A percentile compares a stretch with the other conserved stretches of the same genome.
These are phyloP conservation scores for Macropis europaea DNA, from an alignment of 2,888 invertebrate species.

Conservation along the genomic window DNA sequence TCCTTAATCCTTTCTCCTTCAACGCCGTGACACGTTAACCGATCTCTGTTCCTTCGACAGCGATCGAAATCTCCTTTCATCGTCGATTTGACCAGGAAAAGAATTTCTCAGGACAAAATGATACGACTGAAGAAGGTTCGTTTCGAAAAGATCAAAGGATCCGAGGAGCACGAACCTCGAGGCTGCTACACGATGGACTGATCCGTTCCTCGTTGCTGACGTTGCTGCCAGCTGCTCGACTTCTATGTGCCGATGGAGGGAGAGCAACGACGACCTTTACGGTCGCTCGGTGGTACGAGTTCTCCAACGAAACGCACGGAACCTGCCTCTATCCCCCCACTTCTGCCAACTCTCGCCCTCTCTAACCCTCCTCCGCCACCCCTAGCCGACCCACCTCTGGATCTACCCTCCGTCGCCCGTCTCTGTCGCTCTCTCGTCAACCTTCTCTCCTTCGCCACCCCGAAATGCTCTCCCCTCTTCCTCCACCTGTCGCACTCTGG, in stretches of 20 bases:
- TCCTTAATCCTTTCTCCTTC: too few species aligned
- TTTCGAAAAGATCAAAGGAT: background rate
- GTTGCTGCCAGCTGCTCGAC: slow-evolving; percentile 60
- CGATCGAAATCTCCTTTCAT: too few species aligned
- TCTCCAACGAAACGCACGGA: slow-evolving; percentile 56
- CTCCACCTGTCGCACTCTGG: slow-evolving; percentile 44
- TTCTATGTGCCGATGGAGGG: slow-evolving; percentile 39
- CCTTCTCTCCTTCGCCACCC: slow-evolving; percentile 28
- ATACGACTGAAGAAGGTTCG: too few species aligned
- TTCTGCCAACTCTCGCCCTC: slow-evolving; percentile 14
- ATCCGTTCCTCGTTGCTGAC: slow-evolving; percentile 51
- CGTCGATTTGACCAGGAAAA: too few species aligned
- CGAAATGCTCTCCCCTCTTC: slow-evolving; percentile 29
- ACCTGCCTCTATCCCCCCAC: slow-evolving; percentile 32
- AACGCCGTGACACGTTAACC: too few species aligned
- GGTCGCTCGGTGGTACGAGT: slow-evolving; percentile 55
- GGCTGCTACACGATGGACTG: slow-evolving; percentile 47
- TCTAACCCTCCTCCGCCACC: slow-evolving; percentile 17
- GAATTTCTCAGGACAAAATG: too few species aligned
- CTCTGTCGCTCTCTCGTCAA: background rate
- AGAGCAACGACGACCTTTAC: slow-evolving; percentile 57
- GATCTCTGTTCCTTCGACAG: too few species aligned
- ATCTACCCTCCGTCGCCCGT: background rate
- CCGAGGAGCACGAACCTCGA: slow-evolving; percentile 9
- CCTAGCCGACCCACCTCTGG: too few species aligned